A percentile compares a stretch with the other conserved stretches of the same genome.
Conservation (phyloP, 2,797 vertebrate species). For the Rhyacichthys aspro region DNA sequence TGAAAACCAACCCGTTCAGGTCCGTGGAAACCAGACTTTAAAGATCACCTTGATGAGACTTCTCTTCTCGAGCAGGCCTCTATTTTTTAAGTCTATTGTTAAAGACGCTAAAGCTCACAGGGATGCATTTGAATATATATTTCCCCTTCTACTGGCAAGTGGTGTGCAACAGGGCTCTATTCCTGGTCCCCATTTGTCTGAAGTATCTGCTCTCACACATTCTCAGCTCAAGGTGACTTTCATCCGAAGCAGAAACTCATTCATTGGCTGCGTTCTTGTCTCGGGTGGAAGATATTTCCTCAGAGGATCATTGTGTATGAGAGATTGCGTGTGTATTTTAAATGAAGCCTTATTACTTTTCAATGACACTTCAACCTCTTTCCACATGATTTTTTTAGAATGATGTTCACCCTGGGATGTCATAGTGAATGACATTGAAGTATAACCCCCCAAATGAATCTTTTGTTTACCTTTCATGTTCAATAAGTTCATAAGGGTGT, state of each 20-base stretch:
- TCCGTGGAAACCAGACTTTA: slow-evolving; percentile 12
- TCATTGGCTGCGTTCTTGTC: slow-evolving; percentile 26
- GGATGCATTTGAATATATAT: slow-evolving; percentile 20
- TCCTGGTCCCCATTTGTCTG: slow-evolving; percentile 36
- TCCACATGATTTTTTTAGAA: slow-evolving; percentile 53
- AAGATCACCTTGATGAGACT: slow-evolving; percentile 58
- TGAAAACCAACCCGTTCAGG: background rate
- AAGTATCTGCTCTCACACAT: slow-evolving; percentile 23
- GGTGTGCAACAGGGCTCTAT: slow-evolving; percentile 36
- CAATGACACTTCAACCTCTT: slow-evolving; percentile 50
- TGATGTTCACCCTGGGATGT: slow-evolving; percentile 39
- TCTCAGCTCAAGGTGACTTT: slow-evolving; percentile 70
- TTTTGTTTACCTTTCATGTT: slow-evolving; percentile 61
- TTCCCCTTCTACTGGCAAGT: background rate
- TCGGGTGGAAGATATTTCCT: slow-evolving; percentile 54
- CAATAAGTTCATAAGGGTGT: slow-evolving; percentile 19
- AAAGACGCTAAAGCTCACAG: slow-evolving; percentile 35
- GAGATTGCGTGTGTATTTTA: slow-evolving; percentile 40
- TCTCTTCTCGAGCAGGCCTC: slow-evolving; percentile 46
- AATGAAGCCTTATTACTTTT: slow-evolving; percentile 59
- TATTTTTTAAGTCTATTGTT: slow-evolving; percentile 59
- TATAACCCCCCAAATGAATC: slow-evolving; percentile 53
- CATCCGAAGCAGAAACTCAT: slow-evolving; percentile 35
- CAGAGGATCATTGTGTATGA: slow-evolving; percentile 30
- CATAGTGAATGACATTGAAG: slow-evolving; percentile 51